Evolutionary conservation across 1,140 invertebrate species (phyloP), one percentile per base, ranked within the genome.

Genomic region (Atta colombica): DNA sequence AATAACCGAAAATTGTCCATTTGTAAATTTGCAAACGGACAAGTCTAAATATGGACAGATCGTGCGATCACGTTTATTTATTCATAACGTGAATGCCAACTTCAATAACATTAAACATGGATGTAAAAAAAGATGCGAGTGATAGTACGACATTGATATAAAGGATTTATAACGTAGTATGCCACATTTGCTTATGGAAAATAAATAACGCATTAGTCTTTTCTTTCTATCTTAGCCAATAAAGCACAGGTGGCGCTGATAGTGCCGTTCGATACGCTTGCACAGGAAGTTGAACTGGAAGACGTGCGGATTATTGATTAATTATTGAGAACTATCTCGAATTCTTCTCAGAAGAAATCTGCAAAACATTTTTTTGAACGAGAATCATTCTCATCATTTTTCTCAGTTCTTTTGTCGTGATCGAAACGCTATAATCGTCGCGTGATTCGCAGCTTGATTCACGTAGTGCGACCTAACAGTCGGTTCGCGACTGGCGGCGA

Each of bases 381-480:
- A 16, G 39, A 16, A 0, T 49, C 10, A 45, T 51, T 28, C 21
- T 1, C 21, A 12, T n/a, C 45, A 5, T 12, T 2, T 14, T 65
- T n/a, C 39, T 14, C 28, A 2, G 3, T 21, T 21, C 18, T 39
- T 12, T 6, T 14, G 3, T 1, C 0, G 51, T 14, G 25, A 78
- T 49, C 45, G 6, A 55, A 39, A 45, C 21, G 18, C 2, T 14
- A 35, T 35, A 31, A 75, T 49, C 14, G 18, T 55, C 5, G 31
- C 39, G 7, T 28, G 28, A 60, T 10, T n/a, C 31, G 21, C n/a
- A 45, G 1, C 18, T n/a, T 81, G 75, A 90, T 45, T 75, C 18
- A 31, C 39, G 81, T 78, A 87, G 82, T 78, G 35, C 49, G 45
- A 53, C 31, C 18, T 91, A 58, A 91, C 85, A 87, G 66, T 69